Base-by-base conservation (phyloP, 2,888 invertebrate species). In the Trypoxylon attenuatum region DNA sequence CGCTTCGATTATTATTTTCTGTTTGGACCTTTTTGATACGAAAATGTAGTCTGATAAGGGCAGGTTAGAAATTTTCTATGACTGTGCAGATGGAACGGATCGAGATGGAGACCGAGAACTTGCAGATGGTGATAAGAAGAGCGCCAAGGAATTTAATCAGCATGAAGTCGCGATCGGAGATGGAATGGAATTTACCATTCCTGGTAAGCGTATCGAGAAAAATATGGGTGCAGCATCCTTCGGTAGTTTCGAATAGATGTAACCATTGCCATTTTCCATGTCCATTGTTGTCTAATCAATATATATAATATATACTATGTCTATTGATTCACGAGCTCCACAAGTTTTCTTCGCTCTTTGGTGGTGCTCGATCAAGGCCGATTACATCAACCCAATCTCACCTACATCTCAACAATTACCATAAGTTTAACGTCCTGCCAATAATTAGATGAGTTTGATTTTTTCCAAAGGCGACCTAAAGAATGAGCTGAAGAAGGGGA, bases 181-280 rank as follows among this genome's bases (percentile, higher is more conserved):
- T 86, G 96, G 96, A 75, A 96, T 96, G 94, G 96, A 96, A 88
- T 95, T 96, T 84, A 96, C 95, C 51, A 96, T 96, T 89, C 96
- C 95, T 88, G 96, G 95, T 92, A 90, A 87, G 77, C 39, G 57
- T 50, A n/a, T 66, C 56, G 51, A 18, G 15, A n/a, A 18, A 33
- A 27, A 46, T 29, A 15, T 19, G 2, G 19, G 13, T 21, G 8
- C 21, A 23, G 8, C 13, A 13, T 10, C 5, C 21, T 8, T n/a
- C n/a, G n/a, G n/a, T n/a, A n/a, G n/a, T n/a, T n/a, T n/a, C n/a
- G n/a, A n/a, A n/a, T n/a, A n/a, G n/a, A n/a, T n/a, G n/a, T n/a
- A n/a, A n/a, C n/a, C n/a, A n/a, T n/a, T n/a, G n/a, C n/a, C n/a
- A n/a, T n/a, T n/a, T n/a, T n/a, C n/a, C n/a, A n/a, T 27, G 5